Percentiles rank a stretch among this genome's conserved stretches.
Conservation (phyloP, 1,140 invertebrate species). For the Cydia strobilella region DNA sequence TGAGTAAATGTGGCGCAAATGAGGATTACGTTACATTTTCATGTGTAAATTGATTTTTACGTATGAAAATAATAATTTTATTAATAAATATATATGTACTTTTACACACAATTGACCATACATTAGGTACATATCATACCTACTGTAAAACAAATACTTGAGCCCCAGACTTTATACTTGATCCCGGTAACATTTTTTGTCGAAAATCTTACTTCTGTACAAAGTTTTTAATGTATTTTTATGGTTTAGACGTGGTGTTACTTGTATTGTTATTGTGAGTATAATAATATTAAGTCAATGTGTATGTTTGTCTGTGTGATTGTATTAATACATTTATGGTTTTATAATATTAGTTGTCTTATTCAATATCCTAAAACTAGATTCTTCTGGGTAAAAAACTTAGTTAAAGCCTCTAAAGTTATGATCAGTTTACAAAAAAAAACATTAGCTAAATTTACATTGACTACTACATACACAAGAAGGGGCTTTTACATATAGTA, state of each 20-base stretch:
- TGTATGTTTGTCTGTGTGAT: slow-evolving; percentile 57
- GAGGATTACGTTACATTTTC: slow-evolving; percentile 43
- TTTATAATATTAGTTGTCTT: slow-evolving; percentile 26
- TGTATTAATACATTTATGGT: slow-evolving; percentile 36
- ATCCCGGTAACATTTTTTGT: no score
- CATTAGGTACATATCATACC: no score
- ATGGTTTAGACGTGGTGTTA: slow-evolving; percentile 37
- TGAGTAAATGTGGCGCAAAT: slow-evolving; percentile 10
- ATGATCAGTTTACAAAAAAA: no score
- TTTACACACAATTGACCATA: no score
- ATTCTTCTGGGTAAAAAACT: no score
- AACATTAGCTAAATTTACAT: no score
- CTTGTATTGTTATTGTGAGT: slow-evolving; percentile 72
- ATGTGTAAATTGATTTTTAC: slow-evolving; percentile 56
- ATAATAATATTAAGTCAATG: slow-evolving; percentile 73
- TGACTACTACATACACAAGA: no score
- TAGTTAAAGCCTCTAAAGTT: no score
- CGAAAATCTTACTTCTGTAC: not conserved
- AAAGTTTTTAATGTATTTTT: slow-evolving; percentile 17
- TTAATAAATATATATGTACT: no score
- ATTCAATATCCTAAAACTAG: not conserved
- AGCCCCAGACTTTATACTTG: no score
- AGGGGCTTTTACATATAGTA: no score
- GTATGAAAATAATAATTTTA: slow-evolving; percentile 46
- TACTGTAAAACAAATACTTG: no score